phyloP scores from a whole-genome alignment of 92 coral and sea anemone genomes.

The Siderastrea radians region DNA sequence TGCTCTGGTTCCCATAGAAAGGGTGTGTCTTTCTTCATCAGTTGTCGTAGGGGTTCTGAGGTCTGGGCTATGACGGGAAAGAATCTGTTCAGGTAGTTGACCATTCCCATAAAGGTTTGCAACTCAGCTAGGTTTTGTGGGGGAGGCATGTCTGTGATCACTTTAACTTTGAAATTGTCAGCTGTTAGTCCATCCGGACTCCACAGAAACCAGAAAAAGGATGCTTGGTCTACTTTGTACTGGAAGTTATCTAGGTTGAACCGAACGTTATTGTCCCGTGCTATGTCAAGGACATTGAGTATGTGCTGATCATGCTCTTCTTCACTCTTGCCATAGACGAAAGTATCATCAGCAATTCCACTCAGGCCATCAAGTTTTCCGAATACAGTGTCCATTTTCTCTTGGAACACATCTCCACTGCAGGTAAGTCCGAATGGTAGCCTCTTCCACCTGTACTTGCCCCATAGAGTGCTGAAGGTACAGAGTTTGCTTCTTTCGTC shows the following conservation, averaged over 20 bases:
- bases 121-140: constrained; percentile 67
- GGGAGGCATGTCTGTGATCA: constrained; percentile 64
- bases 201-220: constrained; percentile 70
- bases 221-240: constrained; percentile 51
- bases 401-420: constrained; percentile 70
- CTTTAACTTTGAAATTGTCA: constrained; percentile 41
- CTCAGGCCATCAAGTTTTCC: constrained; percentile 50
- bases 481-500: too few species aligned
- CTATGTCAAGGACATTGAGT: constrained; percentile 17
- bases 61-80: constrained; percentile 30
- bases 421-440: constrained; percentile 68
- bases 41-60: constrained; percentile 41
- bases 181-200: constrained; percentile 52
- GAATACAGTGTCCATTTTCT: constrained; percentile 59
- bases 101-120: constrained; percentile 66
- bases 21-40: constrained; percentile 44
- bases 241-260: constrained; percentile 79
- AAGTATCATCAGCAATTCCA: constrained; percentile 74
- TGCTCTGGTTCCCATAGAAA: constrained; percentile 63
- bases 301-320: constrained; percentile 65
- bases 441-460: constrained; percentile 62
- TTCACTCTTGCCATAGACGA: constrained; percentile 50
- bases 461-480: constrained; percentile 39
- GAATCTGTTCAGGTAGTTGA: constrained; percentile 59
- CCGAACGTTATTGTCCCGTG: constrained; percentile 35